Conservation (phyloP, 37 sponge, comb jelly and placozoan species). For the Oopsacas minuta region DNA sequence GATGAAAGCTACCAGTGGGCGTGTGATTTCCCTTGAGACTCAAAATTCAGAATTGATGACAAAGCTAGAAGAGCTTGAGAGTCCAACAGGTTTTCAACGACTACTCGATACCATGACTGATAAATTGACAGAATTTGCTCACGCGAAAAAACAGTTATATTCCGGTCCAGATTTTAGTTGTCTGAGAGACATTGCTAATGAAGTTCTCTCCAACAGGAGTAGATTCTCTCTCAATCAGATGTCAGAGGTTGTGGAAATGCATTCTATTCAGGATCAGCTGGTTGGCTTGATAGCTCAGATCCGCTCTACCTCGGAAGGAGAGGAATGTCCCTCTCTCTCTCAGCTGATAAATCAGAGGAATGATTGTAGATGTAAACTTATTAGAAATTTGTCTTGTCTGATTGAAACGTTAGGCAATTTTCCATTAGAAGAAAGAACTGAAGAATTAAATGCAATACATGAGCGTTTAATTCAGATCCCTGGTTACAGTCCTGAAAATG, state of each 20-base stretch:
- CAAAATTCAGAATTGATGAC: not conserved
- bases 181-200: not conserved
- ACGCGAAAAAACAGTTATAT: not conserved
- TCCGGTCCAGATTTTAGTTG: not conserved
- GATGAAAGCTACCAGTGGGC: constrained; percentile 13
- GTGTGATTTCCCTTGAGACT: not conserved
- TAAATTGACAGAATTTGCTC: not conserved
- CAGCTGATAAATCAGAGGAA: not conserved
- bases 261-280: not conserved
- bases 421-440: not conserved
- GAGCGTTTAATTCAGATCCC: not conserved
- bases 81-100: not conserved
- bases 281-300: not conserved
- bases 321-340: not conserved
- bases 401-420: not conserved
- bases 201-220: not conserved
- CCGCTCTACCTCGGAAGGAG: not conserved
- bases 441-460: not conserved
- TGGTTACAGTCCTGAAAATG: not conserved
- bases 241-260: not conserved
- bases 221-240: not conserved
- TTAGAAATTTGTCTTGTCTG: not conserved
- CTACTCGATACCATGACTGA: not conserved
- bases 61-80: not conserved
- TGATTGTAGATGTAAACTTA: not conserved